Evolutionary conservation across 1,140 invertebrate species (phyloP).

Genomic region (Atta cephalotes): DNA sequence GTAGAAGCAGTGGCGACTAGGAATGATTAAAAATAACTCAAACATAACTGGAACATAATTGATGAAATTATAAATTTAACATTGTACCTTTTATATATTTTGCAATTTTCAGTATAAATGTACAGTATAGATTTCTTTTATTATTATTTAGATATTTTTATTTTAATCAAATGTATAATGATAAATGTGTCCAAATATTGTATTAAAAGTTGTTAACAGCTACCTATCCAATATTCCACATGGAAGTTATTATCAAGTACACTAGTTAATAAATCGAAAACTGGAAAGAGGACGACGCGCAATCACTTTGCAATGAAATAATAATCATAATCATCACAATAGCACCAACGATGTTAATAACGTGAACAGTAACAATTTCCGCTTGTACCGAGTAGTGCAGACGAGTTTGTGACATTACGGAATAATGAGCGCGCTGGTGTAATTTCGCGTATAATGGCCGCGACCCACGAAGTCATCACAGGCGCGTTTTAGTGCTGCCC

Average conservation of each 20-base stretch:
- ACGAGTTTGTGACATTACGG: slow-evolving; percentile 55
- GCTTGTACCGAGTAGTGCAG: slow-evolving; percentile 25
- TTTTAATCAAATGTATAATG: background rate
- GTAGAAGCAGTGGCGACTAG: no score
- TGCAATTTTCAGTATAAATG: background rate
- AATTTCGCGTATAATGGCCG: slow-evolving; percentile 61
- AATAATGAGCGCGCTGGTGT: slow-evolving; percentile 54
- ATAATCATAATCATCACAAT: slow-evolving; percentile 59
- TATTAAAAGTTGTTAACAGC: slow-evolving; percentile 3
- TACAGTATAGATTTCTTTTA: background rate
- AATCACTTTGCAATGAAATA: slow-evolving; percentile 58
- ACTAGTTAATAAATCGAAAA: slow-evolving; percentile 37
- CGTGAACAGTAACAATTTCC: slow-evolving; percentile 53
- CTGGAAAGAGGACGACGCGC: background rate
- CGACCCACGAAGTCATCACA: slow-evolving; percentile 49
- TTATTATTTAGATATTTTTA: background rate
- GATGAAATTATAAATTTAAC: no score
- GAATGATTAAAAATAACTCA: no score
- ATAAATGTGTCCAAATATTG: background rate
- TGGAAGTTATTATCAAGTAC: background rate
- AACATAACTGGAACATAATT: no score
- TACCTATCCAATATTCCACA: background rate
- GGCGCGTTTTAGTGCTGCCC: slow-evolving; percentile 35
- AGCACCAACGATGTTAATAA: slow-evolving; percentile 53
- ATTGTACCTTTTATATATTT: background rate